phyloP scores from a whole-genome alignment of 2,888 invertebrate species.

The Eugnorisma glareosa region DNA sequence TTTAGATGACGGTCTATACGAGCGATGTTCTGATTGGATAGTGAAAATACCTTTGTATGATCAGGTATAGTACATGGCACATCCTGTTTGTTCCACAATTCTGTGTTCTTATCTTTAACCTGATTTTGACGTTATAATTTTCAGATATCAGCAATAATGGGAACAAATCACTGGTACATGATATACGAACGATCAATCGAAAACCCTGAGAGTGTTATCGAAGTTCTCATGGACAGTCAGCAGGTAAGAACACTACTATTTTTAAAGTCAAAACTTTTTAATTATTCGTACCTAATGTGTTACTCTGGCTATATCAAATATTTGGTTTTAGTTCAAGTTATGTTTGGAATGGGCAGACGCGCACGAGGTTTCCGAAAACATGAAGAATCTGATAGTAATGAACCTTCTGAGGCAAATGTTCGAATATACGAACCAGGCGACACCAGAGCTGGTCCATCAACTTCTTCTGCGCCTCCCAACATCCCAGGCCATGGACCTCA shows the following conservation, averaged over 20 bases:
- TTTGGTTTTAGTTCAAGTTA: constrained; percentile 89
- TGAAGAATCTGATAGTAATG: constrained; percentile 89
- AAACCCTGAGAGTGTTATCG: constrained; percentile 89
- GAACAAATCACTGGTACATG: constrained; percentile 91
- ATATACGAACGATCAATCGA: constrained; percentile 90
- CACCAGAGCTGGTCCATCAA: constrained; percentile 85
- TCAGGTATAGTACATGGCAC: constrained; percentile 80
- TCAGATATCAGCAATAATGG: constrained; percentile 90
- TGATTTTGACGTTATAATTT: constrained; percentile 55
- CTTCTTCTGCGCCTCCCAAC: constrained; percentile 91
- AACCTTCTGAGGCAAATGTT: constrained; percentile 90
- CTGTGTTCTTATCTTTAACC: neutral
- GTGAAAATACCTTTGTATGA: constrained; percentile 92
- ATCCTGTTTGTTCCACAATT: neutral
- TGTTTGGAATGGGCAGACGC: constrained; percentile 93
- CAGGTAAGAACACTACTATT: constrained; percentile 76
- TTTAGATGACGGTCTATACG: constrained; percentile 83
- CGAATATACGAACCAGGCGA: constrained; percentile 87
- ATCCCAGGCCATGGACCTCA: constrained; percentile 91
- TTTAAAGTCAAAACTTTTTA: neutral
- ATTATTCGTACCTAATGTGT: too few relatives aligned
- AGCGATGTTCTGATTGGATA: constrained; percentile 90
- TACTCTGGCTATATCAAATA: neutral
- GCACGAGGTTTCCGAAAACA: constrained; percentile 90
- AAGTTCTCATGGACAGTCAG: constrained; percentile 89